Evolutionary conservation across 1,140 invertebrate species (phyloP), one percentile per base, ranked within the genome.

Genomic region (Zaprionus kolodkinae): DNA sequence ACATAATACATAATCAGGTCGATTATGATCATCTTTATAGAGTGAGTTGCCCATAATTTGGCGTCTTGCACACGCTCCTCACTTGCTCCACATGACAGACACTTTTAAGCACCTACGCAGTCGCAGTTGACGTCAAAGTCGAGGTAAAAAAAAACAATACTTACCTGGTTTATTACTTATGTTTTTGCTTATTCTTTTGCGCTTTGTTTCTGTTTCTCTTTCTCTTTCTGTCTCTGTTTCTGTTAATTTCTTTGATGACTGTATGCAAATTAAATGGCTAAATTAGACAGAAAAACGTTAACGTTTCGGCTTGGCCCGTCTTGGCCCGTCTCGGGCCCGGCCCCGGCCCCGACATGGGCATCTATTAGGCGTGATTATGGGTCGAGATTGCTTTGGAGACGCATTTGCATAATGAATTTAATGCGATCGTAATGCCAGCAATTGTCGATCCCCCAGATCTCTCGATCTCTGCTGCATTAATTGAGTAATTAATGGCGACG

Each of bases 181-280:
- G 33, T 30, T 25, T 13, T 56, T 67, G 56, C n/a, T 13, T 45
- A 45, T 45, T 15, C 40, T 57, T 43, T 66, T 66, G 62, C 15
- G 11, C 50, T 63, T 33, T 76, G 11, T 62, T 64, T 59, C 36
- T 38, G 35, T 67, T 61, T n/a, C 57, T 62, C 21, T 40, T 61
- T 35, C 33, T 9, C 7, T 35, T 7, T 76, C 7, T 35, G 5
- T 76, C 6, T 62, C 36, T 38, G 35, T 72, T 61, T n/a, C 52
- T 62, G 21, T 40, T 69, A 33, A 66, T 72, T 71, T 71, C 27
- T 74, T 68, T 72, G 82, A 67, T 57, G 78, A 72, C 77, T 78
- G 73, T 88, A 88, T 88, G 85, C 85, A 89, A 88, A 88, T 88
- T 88, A 89, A 89, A 89, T 88, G 85, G 85, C 85, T 88, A 88